A percentile compares a stretch with the other conserved stretches of the same genome.
phyloP scores from a whole-genome alignment of 2,888 invertebrate genomes.

The Itoplectis maculator region DNA sequence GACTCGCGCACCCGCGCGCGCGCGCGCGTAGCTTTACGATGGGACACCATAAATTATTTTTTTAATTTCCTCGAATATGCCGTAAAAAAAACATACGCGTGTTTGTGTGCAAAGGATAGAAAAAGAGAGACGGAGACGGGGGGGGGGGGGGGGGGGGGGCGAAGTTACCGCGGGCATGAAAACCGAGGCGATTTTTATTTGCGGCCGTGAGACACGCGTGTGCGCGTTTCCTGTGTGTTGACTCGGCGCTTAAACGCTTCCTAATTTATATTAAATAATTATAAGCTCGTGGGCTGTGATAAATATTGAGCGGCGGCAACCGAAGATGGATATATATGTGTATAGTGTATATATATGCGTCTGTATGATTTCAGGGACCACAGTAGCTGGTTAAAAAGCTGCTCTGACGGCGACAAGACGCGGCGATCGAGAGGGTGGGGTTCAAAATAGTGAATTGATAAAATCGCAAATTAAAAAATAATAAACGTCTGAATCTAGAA shows the following conservation, averaged over 20 bases:
- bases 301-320: slow-evolving; percentile 53
- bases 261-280: slow-evolving; percentile 65
- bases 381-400: slow-evolving; percentile 59
- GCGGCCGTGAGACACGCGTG: slow-evolving; percentile 28
- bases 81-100: slow-evolving; percentile 73
- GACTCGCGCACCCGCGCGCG: slow-evolving; percentile 61
- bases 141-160: neutral
- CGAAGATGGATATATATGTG: neutral
- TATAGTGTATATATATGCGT: slow-evolving; percentile 10
- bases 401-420: too few relatives aligned
- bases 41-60: slow-evolving; percentile 81
- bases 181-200: slow-evolving; percentile 62
- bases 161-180: slow-evolving; percentile 21
- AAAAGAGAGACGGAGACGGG: slow-evolving; percentile 2
- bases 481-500: too few relatives aligned
- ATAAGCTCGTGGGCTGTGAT: slow-evolving; percentile 62
- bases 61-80: slow-evolving; percentile 80
- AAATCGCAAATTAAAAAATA: too few relatives aligned
- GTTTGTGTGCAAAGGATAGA: slow-evolving; percentile 6
- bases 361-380: slow-evolving; percentile 54
- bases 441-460: too few relatives aligned
- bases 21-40: slow-evolving; percentile 74
- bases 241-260: slow-evolving; percentile 55
- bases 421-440: too few relatives aligned
- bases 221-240: slow-evolving; percentile 55